These are phyloP conservation scores for Dasyprocta punctata DNA, from an alignment of 2,113 vertebrate species.

Conservation along the genomic window DNA sequence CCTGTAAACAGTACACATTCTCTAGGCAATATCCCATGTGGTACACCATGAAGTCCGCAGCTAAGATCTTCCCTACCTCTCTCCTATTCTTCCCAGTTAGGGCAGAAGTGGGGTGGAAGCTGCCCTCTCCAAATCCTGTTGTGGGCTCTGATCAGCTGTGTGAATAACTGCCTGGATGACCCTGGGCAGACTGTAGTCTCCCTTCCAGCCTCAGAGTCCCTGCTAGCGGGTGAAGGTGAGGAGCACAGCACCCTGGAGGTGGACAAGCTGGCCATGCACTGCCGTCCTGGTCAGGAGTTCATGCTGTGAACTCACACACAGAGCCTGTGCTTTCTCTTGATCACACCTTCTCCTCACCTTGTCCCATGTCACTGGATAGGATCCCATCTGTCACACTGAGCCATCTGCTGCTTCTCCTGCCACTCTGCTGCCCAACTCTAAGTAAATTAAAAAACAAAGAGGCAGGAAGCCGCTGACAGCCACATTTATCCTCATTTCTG, in stretches of 20 bases:
- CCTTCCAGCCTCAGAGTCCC: neutral
- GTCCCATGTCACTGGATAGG: constrained; percentile 64
- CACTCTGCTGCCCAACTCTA: constrained; percentile 71
- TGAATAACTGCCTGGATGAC: neutral
- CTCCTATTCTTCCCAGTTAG: rapidly evolving
- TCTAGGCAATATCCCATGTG: neutral
- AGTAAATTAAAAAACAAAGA: constrained; percentile 77
- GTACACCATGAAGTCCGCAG: rapidly evolving
- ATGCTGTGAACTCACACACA: rapidly evolving
- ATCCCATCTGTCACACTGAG: constrained; percentile 71
- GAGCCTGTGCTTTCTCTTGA: neutral
- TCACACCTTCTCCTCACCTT: constrained; percentile 69
- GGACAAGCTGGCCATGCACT: neutral
- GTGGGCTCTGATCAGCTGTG: neutral
- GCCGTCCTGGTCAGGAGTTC: neutral
- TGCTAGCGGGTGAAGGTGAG: neutral
- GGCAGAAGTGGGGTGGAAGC: neutral
- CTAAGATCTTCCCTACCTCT: neutral
- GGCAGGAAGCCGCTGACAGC: constrained; percentile 57
- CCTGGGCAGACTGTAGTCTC: neutral
- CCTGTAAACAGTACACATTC: neutral
- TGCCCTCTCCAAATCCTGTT: neutral
- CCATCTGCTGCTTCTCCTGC: constrained; percentile 76
- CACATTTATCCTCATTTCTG: constrained; percentile 70
- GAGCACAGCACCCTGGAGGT: neutral